Evolutionary conservation across 2,797 vertebrate species (phyloP), one percentile per base, ranked within the genome.

Genomic region (Morelia viridis): DNA sequence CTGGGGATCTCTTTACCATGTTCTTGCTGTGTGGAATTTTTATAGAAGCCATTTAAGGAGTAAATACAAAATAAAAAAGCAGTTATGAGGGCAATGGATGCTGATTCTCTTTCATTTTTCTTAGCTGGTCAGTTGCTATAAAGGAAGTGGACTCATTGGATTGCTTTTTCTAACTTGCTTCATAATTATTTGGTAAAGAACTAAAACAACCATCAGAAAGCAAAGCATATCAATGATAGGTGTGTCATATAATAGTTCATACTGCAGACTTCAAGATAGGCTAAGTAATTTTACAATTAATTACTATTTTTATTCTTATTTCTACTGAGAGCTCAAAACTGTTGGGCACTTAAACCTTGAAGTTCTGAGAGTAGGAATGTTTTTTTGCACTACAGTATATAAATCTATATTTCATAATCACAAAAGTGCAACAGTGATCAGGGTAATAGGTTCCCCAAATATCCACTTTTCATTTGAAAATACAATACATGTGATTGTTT

Each of bases 231-330:
- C 31, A 76, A 10, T 76, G 68, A 76, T 76, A 35, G 41, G 68
- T 22, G 17, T 41, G 31, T 41, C 68, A 35, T 35, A 9, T 41
- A 31, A 76, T 41, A 76, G 17, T 76, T 41, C 31, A 76, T 22
- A 76, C 50, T 53, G 50, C 50, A 53, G 8, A 53, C 50, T 53
- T 7, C 6, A 53, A 53, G 7, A 53, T 53, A 53, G 50, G 50
- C 8, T 53, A 53, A 53, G 50, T 53, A 53, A 53, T 53, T 53
- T 53, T 53, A 53, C 8, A 53, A 53, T 53, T 53, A 53, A 53
- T 7, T 53, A 53, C 50, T 7, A 53, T 91, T 97, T 96, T 91
- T 94, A 87, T 91, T 94, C 4, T 68, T 15, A 53, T 89, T 35
- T 76, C 91, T 86, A 22, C 91, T 35, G 68, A 1, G 71, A 91